These are phyloP conservation scores for Dicrostonyx torquatus DNA, from an alignment of 2,797 vertebrate species.

Conservation along the genomic window DNA sequence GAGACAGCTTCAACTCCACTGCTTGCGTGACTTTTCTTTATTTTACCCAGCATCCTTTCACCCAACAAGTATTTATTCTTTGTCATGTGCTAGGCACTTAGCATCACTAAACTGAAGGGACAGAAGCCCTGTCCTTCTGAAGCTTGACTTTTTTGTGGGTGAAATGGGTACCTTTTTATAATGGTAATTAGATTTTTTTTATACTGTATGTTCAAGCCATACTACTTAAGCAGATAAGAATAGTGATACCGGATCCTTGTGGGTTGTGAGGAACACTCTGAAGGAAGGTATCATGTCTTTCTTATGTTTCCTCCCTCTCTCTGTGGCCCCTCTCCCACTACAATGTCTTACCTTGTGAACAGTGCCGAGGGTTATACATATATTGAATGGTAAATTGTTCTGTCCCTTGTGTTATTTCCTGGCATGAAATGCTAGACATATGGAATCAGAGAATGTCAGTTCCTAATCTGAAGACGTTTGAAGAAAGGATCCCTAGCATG, in stretches of 20 bases:
- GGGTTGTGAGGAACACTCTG: background rate
- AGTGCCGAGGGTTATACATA: background rate
- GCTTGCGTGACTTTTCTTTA: background rate
- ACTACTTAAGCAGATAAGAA: background rate
- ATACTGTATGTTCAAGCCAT: background rate
- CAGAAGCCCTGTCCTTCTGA: background rate
- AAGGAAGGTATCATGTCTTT: background rate
- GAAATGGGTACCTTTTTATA: constrained; percentile 15
- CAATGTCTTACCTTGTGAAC: constrained; percentile 26
- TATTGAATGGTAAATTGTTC: constrained; percentile 6
- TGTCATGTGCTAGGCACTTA: background rate
- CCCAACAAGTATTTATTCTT: background rate
- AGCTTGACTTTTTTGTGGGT: background rate
- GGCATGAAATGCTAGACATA: background rate
- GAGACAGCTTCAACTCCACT: background rate
- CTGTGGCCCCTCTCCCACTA: background rate
- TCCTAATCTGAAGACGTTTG: background rate
- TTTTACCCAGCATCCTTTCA: background rate
- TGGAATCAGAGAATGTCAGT: background rate
- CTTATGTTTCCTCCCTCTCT: background rate
- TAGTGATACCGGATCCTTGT: background rate
- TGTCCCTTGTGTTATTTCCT: background rate
- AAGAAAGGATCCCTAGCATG: background rate
- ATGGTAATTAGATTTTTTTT: background rate
- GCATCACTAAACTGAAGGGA: background rate